Conservation (phyloP, 1,140 invertebrate genomes). For the Phocides pigmalion region DNA sequence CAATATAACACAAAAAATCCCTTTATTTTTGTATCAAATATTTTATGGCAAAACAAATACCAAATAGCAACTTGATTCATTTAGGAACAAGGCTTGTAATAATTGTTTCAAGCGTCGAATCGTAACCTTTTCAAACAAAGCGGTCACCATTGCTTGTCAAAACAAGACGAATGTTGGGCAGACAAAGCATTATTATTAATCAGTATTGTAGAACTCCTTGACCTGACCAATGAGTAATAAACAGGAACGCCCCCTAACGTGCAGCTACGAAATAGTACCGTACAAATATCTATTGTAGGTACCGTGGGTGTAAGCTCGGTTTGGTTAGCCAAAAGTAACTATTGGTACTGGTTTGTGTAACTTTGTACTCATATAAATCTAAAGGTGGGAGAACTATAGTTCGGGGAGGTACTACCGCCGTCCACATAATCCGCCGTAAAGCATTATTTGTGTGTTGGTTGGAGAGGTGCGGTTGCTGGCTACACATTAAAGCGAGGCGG, state of each 20-base stretch:
- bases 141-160: conserved; percentile 21
- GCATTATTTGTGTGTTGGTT: no score
- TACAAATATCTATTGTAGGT: neutral
- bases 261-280: conserved; percentile 11
- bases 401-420: no score
- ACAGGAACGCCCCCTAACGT: conserved; percentile 17
- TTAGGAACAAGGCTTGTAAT: neutral
- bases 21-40: neutral
- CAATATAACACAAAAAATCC: no score
- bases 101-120: neutral
- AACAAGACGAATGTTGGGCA: conserved; percentile 21
- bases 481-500: no score
- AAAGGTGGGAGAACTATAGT: no score
- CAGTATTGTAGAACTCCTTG: conserved; percentile 11
- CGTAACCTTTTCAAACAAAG: conserved; percentile 24
- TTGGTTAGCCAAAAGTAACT: neutral
- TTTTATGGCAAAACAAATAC: no score
- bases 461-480: no score
- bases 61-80: neutral
- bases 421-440: no score
- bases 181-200: conserved; percentile 23
- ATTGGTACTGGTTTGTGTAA: no score
- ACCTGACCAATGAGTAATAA: conserved; percentile 16
- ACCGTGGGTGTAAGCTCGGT: neutral
- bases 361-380: no score